phyloP scores from a whole-genome alignment of 2,113 vertebrate species.

The Charadrius vociferus region DNA sequence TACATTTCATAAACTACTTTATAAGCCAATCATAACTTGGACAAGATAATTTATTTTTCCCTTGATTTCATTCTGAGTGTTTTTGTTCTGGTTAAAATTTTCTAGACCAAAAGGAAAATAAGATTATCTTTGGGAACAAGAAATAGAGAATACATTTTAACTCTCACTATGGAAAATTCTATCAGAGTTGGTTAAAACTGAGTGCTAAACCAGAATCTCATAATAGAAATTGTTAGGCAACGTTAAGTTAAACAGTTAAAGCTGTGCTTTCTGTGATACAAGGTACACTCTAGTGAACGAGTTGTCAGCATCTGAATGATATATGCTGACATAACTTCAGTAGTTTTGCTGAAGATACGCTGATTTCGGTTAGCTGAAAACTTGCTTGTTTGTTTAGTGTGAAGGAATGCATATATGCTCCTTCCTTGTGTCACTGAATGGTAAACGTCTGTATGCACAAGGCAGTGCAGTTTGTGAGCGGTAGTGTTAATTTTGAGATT shows the following conservation, averaged over 20 bases:
- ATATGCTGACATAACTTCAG: neutral
- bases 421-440: neutral
- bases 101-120: neutral
- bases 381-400: neutral
- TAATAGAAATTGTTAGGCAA: neutral
- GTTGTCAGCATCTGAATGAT: neutral
- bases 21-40: neutral
- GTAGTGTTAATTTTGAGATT: neutral
- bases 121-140: neutral
- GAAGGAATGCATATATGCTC: accelerated
- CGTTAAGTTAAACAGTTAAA: too few species aligned
- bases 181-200: neutral
- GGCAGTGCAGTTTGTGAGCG: neutral
- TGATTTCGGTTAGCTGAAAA: neutral
- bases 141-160: neutral
- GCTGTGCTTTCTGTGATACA: neutral
- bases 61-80: neutral
- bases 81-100: neutral
- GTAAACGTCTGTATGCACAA: neutral
- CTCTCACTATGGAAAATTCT: neutral
- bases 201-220: neutral
- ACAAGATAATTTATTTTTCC: neutral
- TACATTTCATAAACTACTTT: neutral
- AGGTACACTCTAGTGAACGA: neutral
- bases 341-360: neutral